Evolutionary conservation across 2,113 vertebrate species (phyloP).

Genomic region (Hiodon tergisus): DNA sequence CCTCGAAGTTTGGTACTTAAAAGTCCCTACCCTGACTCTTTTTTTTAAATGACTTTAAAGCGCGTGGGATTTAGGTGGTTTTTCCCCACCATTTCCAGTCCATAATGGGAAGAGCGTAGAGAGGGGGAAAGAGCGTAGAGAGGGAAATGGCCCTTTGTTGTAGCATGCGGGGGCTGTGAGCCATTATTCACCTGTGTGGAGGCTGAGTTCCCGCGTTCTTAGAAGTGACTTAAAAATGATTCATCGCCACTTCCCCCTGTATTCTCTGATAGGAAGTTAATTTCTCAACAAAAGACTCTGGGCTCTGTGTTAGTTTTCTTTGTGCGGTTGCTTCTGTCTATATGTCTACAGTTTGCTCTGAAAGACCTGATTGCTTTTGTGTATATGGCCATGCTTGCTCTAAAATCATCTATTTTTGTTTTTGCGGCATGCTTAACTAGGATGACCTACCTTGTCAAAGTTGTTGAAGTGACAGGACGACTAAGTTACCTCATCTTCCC

Average conservation of each 20-base stretch:
- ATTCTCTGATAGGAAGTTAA: background rate
- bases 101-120: background rate
- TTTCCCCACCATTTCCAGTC: background rate
- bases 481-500: background rate
- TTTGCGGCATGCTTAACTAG: background rate
- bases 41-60: background rate
- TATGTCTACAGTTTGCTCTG: background rate
- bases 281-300: background rate
- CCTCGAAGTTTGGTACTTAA: background rate
- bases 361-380: background rate
- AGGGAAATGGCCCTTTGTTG: background rate
- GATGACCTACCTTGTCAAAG: background rate
- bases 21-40: background rate
- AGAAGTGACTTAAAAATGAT: slow-evolving; percentile 13
- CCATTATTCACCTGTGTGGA: background rate
- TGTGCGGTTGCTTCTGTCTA: background rate
- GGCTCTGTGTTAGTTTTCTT: background rate
- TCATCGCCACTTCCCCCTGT: slow-evolving; percentile 6
- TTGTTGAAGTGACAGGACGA: background rate
- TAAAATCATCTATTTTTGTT: background rate
- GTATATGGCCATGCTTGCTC: background rate
- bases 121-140: background rate
- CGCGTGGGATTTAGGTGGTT: no score
- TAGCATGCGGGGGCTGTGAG: background rate
- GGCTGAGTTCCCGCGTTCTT: background rate